Conservation (phyloP, 1,140 invertebrate species). For the Solen grandis region DNA sequence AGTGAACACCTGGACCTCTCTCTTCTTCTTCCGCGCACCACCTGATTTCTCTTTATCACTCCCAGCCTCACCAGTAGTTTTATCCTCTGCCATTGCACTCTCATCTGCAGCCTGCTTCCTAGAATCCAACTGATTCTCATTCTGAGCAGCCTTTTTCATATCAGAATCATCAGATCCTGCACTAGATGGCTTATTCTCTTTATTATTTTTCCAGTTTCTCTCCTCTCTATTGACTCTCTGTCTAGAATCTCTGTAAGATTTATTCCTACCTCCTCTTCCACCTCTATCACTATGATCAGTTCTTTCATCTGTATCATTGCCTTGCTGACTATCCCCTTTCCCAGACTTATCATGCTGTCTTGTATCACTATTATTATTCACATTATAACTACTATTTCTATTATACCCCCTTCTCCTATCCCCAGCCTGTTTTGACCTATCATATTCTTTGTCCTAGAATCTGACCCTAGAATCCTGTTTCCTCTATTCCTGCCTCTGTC, state of each 20-base stretch:
- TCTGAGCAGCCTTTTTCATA: not conserved
- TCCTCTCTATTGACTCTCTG: too few species aligned
- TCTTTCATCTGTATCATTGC: too few species aligned
- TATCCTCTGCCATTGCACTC: too few species aligned
- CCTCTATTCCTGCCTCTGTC: conserved; percentile 25
- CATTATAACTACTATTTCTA: too few species aligned
- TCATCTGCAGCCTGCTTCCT: too few species aligned
- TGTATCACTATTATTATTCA: too few species aligned
- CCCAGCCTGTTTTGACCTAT: not conserved
- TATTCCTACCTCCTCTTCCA: too few species aligned
- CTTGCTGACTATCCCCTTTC: not conserved
- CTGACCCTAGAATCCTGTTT: conserved; percentile 32
- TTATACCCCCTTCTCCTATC: conserved; percentile 18
- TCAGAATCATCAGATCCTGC: not conserved
- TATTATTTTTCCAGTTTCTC: too few species aligned
- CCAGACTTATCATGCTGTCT: not conserved
- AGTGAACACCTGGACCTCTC: conserved; percentile 37
- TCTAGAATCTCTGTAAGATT: too few species aligned
- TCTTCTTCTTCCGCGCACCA: conserved; percentile 30
- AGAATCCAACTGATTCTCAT: not conserved
- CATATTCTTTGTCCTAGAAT: conserved; percentile 40
- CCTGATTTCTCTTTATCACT: not conserved
- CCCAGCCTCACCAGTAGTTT: not conserved
- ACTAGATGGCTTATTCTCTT: too few species aligned
- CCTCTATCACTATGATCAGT: too few species aligned